These are phyloP conservation scores for Eurystomus gularis DNA, from an alignment of 2,113 vertebrate species.

Conservation along the genomic window DNA sequence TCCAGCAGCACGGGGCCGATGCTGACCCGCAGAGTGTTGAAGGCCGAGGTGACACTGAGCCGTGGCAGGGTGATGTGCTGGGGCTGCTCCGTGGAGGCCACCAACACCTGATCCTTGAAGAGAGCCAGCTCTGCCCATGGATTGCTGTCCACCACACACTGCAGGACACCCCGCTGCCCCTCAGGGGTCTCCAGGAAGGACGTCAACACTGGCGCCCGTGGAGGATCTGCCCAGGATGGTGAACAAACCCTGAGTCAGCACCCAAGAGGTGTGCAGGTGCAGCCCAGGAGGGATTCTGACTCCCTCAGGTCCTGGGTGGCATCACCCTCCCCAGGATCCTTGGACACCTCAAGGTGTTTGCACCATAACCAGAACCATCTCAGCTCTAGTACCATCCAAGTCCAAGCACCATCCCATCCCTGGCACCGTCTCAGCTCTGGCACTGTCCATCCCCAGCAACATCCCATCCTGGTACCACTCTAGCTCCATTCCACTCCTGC, in stretches of 20 bases:
- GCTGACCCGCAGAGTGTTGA: slow-evolving; percentile 57
- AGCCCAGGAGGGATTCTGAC: fast-evolving
- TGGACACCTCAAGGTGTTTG: fast-evolving
- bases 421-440: fast-evolving
- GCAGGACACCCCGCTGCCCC: slow-evolving; percentile 34
- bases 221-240: slow-evolving; percentile 50
- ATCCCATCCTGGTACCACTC: too few species aligned
- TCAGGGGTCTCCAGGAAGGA: slow-evolving; percentile 48
- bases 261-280: not conserved
- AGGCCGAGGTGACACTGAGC: not conserved
- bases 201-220: slow-evolving; percentile 17
- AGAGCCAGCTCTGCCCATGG: slow-evolving; percentile 62
- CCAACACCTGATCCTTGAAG: not conserved
- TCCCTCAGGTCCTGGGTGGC: not conserved
- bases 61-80: fast-evolving
- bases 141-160: slow-evolving; percentile 69
- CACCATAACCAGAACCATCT: not conserved
- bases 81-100: slow-evolving; percentile 40
- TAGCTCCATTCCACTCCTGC: fast-evolving
- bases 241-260: not conserved
- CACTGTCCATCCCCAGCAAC: not conserved
- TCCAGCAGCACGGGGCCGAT: slow-evolving; percentile 38
- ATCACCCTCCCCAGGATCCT: not conserved
- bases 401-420: not conserved
- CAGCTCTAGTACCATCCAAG: not conserved